phyloP scores from a whole-genome alignment of 2,888 invertebrate species.

The Nasonovia ribisnigri region DNA sequence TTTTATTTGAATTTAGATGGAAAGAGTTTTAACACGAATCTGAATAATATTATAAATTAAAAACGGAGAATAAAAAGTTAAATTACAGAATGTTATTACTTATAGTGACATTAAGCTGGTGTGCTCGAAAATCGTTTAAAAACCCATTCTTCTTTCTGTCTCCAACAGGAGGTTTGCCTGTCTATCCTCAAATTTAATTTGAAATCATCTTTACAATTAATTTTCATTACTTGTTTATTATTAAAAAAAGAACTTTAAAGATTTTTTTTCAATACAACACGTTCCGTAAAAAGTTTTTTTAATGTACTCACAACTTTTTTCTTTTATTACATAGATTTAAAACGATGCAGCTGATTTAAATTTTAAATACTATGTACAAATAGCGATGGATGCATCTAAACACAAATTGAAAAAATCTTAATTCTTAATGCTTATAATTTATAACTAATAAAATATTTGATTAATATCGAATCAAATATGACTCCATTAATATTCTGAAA shows the following conservation, averaged over 20 bases:
- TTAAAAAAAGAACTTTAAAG: not conserved
- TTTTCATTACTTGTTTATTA: not conserved
- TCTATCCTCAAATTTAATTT: conserved; percentile 5
- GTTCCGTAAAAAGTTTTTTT: not conserved
- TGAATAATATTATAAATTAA: conserved; percentile 17
- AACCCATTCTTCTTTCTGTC: conserved; percentile 22
- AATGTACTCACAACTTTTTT: not conserved
- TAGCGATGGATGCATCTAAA: not conserved
- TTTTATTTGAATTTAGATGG: not conserved
- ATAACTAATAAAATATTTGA: not conserved
- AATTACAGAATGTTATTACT: conserved; percentile 12
- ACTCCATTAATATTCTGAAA: not conserved
- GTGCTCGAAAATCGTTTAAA: conserved; percentile 32
- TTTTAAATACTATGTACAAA: not conserved
- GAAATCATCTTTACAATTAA: not conserved
- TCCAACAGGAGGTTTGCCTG: not conserved
- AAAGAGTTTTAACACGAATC: not conserved
- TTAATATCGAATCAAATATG: not conserved
- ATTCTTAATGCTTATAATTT: not conserved
- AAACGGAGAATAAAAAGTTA: not conserved
- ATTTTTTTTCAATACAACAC: not conserved
- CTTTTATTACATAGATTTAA: not conserved
- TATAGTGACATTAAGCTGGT: not conserved
- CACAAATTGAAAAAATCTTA: not conserved
- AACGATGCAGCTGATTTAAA: not conserved